A percentile compares a stretch with the other conserved stretches of the same genome.
phyloP scores from a whole-genome alignment of 2,888 invertebrate genomes.

The Sympetrum striolatum region DNA sequence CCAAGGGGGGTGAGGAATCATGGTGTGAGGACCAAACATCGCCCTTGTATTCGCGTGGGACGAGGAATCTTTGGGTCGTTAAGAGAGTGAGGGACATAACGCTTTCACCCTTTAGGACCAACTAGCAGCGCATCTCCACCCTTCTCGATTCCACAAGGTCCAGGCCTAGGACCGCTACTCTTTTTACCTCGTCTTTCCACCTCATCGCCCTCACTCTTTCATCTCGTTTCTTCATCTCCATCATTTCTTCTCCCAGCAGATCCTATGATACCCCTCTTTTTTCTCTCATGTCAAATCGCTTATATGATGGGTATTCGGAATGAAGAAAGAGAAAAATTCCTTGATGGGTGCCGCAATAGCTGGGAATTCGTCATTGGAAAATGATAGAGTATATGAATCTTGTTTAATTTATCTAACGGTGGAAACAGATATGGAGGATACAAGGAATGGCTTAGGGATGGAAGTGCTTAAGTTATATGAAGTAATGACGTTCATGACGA shows the following conservation, averaged over 20 bases:
- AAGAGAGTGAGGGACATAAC: background rate
- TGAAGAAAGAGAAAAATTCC: background rate
- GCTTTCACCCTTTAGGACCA: background rate
- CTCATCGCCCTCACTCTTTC: background rate
- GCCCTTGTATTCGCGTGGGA: background rate
- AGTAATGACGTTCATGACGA: too few relatives aligned
- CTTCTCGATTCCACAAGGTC: background rate
- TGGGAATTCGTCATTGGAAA: background rate
- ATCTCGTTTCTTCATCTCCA: background rate
- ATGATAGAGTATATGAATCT: background rate
- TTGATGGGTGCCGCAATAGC: background rate
- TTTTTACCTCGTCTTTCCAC: background rate
- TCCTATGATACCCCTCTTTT: background rate
- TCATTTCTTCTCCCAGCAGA: background rate
- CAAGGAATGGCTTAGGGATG: too few relatives aligned
- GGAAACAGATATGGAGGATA: background rate
- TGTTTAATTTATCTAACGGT: background rate
- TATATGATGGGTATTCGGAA: background rate
- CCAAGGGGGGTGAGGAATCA: background rate
- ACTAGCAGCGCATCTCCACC: background rate
- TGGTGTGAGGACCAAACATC: background rate
- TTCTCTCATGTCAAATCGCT: background rate
- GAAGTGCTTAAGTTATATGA: background rate
- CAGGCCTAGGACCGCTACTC: background rate
- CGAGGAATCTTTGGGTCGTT: slow-evolving; percentile 3